Base-by-base conservation (phyloP, 2,797 vertebrate genomes). In the Sebastes goodei region DNA sequence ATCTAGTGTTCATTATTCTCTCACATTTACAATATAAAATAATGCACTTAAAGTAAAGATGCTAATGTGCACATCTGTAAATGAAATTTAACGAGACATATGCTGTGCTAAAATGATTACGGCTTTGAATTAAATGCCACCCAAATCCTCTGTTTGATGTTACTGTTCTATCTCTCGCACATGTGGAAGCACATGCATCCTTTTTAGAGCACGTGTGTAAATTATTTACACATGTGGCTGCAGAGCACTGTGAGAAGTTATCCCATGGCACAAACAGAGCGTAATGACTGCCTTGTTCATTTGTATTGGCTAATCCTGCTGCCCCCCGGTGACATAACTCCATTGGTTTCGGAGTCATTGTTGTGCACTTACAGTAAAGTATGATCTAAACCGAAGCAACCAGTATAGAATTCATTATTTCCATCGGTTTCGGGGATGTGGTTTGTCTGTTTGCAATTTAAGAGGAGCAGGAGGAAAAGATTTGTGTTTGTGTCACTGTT, bases 371-470 rank as follows among this genome's bases (percentile, higher is more conserved):
- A 61, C 12, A 52, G 73, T 25, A 3, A 67, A 67, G 23, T 25
- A 60, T 30, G 56, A 69, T 12, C 65, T n/a, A 21, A 71, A 52
- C 52, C 42, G 20, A 65, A 56, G 52, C n/a, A 35, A 49, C 52
- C 30, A 14, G 57, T 8, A 25, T 5, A 27, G 21, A 61, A 49
- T 66, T 74, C 4, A 62, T 77, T 38, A 60, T 63, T 71, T 71
- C 63, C 49, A 8, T 9, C 2, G 14, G 35, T 25, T 71, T 60
- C 1, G 11, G 42, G 63, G 66, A 62, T 65, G 82, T 32, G 56
- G 74, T 66, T 76, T 59, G 61, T 77, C 30, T 81, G 80, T 68
- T 76, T 73, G 65, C 29, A 72, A 46, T 70, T 60, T 23, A 2
- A 4, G 63, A 72, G 15, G 12, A 73, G 10, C 3, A 12, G 4